These are phyloP conservation scores for Ctenodactylus gundi DNA, from an alignment of 2,113 vertebrate species.

Conservation along the genomic window DNA sequence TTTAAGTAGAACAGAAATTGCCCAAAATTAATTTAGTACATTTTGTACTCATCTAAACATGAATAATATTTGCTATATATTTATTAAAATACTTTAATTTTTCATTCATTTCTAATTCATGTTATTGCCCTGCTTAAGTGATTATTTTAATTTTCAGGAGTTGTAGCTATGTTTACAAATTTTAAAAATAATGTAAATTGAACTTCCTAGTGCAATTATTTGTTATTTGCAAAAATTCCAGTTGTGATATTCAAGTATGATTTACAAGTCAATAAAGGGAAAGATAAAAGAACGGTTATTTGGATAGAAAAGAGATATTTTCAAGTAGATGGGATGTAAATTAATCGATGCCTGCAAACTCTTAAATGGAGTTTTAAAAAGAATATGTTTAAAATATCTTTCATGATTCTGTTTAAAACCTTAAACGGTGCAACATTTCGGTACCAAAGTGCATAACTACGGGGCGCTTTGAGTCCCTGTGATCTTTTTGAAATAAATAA, in stretches of 20 bases:
- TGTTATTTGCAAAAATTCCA: background rate
- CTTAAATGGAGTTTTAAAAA: background rate
- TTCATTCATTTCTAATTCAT: background rate
- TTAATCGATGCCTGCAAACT: background rate
- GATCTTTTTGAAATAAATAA: background rate
- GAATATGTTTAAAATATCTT: background rate
- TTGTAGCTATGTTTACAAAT: background rate
- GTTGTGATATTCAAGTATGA: background rate
- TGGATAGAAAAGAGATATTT: background rate
- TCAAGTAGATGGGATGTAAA: background rate
- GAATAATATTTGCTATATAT: background rate
- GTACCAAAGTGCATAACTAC: background rate
- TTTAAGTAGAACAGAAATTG: background rate
- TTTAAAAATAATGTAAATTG: slow-evolving; percentile 21
- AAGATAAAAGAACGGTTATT: background rate
- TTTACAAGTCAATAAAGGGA: background rate
- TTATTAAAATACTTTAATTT: background rate
- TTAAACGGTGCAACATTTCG: background rate
- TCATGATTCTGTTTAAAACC: background rate
- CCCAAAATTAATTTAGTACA: background rate
- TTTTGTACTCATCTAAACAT: background rate
- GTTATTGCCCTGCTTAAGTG: background rate
- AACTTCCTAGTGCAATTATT: background rate
- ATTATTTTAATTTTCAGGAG: background rate
- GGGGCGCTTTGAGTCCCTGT: background rate